Evolutionary conservation across 2,888 invertebrate genomes (phyloP), one percentile per base, ranked within the genome.

Genomic region (Heliothis peltigera): DNA sequence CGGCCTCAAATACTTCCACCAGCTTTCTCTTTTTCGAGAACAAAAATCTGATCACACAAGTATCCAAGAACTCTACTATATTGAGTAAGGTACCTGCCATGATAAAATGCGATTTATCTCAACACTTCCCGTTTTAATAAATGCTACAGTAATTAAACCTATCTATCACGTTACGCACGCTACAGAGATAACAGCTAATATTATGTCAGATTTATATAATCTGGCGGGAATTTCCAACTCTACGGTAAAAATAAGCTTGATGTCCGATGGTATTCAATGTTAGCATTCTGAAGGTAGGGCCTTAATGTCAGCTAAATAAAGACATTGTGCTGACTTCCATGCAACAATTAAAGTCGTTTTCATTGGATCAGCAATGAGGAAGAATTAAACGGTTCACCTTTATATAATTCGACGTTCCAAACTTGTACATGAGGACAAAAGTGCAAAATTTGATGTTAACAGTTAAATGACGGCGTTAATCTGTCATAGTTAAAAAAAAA

Each of bases 141-240:
- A 25, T 49, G 48, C 42, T 56, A 19, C 17, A 62, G 58, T 70
- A 51, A 77, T 80, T 66, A 71, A 57, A 74, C 46, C 25, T 60
- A 74, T 80, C 58, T 69, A 62, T 77, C 66, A 73, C 46, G 47
- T 39, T 75, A 65, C 58, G 51, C 67, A 65, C 58, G 53, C 53
- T 51, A 64, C 44, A 25, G 35, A 64, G 75, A 78, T 75, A 79
- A 77, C 59, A 51, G 18, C 47, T 61, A n/a, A 21, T 54, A 60
- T 62, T 74, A 64, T 71, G 64, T 62, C 59, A 75, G 65, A 72
- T 70, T 77, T 70, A 77, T 67, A 53, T 68, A 77, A 71, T 64
- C 48, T 51, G 7, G 18, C 46, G 67, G 61, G 48, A 75, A 64
- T 77, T 77, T 70, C 80, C 64, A 35, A 56, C 44, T 43, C 49